Evolutionary conservation across 2,113 vertebrate genomes (phyloP), one percentile per base, ranked within the genome.

Genomic region (Colossoma macropomum): DNA sequence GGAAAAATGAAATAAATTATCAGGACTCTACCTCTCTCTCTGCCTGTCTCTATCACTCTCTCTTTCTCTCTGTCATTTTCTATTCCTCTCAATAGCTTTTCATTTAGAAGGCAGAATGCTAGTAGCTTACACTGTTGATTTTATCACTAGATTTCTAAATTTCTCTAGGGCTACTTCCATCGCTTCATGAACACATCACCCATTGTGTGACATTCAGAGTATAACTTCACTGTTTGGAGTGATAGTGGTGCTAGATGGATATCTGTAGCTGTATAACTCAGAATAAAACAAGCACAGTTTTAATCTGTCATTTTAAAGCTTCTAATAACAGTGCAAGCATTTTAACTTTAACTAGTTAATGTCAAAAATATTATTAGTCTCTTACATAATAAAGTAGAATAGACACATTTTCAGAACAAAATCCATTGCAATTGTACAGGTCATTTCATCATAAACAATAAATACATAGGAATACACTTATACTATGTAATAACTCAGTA

Each of bases 61-160:
- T 38, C 62, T 80, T 25, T 72, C 81, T 60, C 68, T 86, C 68
- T 72, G 25, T 78, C 21, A 71, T 63, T 77, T 72, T 50, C 69
- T 81, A 17, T 78, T 45, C 11, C 72, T 56, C 71, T 78, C 60
- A 52, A 75, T 60, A 81, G 65, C 65, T 83, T 88, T 87, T 86
- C 78, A 84, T 90, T 87, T 86, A 86, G 72, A 69, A 73, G 52
- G 71, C 77, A 30, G 28, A 84, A 88, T 83, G 84, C 85, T 87
- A 81, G 85, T 86, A 87, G 89, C 79, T 90, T 88, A 88, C 84
- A 69, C 80, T 60, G 63, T 84, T 83, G 89, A 91, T 92, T 66
- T 65, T 88, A 91, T 90, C 87, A 76, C 56, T 76, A 50, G 21
- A 48, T 84, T 80, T 88, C 88, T 89, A 45, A 4, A 56, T 23